phyloP scores from a whole-genome alignment of 2,113 vertebrate species.

The Martes martes region DNA sequence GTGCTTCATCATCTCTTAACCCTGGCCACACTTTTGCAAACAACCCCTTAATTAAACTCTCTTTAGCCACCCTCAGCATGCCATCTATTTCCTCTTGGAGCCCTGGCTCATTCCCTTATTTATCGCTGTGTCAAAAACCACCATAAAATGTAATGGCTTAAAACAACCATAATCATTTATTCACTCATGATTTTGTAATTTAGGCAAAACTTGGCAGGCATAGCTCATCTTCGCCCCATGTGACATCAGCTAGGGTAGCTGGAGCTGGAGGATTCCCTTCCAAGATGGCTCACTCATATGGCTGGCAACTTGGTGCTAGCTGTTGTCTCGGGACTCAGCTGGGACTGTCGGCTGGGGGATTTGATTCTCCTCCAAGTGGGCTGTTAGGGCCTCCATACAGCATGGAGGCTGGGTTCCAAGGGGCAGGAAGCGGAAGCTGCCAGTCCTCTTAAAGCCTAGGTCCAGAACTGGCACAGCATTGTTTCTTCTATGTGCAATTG shows the following conservation, averaged over 20 bases:
- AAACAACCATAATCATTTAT: not conserved
- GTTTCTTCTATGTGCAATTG: conserved; percentile 13
- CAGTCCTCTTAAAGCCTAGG: conserved; percentile 5
- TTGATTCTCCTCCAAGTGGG: conserved; percentile 47
- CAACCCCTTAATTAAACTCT: not conserved
- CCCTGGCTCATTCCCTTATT: conserved; percentile 10
- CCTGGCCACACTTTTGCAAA: not conserved
- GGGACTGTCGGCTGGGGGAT: not conserved
- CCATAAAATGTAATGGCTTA: not conserved
- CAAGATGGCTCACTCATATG: conserved; percentile 41
- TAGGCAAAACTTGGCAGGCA: not conserved
- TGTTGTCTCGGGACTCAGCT: not conserved
- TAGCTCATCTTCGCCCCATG: not conserved
- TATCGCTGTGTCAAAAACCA: not conserved
- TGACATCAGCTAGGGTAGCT: not conserved
- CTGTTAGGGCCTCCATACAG: conserved; percentile 42
- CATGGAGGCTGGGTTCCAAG: conserved; percentile 23
- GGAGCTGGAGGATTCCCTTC: not conserved
- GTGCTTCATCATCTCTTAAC: not conserved
- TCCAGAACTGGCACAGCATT: not conserved
- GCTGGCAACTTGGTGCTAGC: conserved; percentile 17
- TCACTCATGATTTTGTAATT: not conserved
- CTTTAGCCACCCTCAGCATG: not conserved
- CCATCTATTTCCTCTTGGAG: conserved; percentile 17
- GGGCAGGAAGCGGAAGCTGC: conserved; percentile 38